Evolutionary conservation across 2,113 vertebrate species (phyloP), one percentile per base, ranked within the genome.

Genomic region (Kobus ellipsiprymnus): DNA sequence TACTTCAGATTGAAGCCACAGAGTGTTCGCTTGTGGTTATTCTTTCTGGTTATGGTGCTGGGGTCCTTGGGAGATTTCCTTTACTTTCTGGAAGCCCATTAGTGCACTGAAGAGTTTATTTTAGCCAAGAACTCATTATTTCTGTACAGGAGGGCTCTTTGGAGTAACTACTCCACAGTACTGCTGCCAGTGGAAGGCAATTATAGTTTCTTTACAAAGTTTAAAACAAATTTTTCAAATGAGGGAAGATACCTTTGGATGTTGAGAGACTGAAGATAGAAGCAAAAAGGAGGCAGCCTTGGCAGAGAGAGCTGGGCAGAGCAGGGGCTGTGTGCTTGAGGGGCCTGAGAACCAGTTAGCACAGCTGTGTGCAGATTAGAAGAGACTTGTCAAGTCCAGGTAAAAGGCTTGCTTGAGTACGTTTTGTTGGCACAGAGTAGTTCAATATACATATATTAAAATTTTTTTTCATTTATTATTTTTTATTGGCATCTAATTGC

Each of bases 41-140:
- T 88, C 54, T 91, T 87, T 97, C 90, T 59, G 74, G 44, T 93
- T 87, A n/a, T 83, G 60, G 16, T 87, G 27, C 85, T 91, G 16
- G 74, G 60, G 50, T 87, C 52, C 36, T 87, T 71, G 57, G 95
- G 95, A 91, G 81, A 44, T 84, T 82, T 83, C 40, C n/a, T 87
- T 87, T 55, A 64, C 48, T 83, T 95, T 92, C 7, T 80, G 36
- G 86, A 95, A 94, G 40, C 48, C 64, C 62, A 48, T 91, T 77
- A 96, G 4, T 84, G 71, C 50, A 80, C 52, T 44, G 30, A 87
- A 87, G 95, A 84, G 11, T 62, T 17, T 59, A 67, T 74, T 86
- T 90, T 83, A 87, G 62, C 55, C 87, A 93, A 82, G 29, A 77
- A 92, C 55, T 57, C 8, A 27, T 92, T 97, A 50, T 93, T 96